Conservation (phyloP, 2,888 invertebrate species). For the Trilocha varians region DNA sequence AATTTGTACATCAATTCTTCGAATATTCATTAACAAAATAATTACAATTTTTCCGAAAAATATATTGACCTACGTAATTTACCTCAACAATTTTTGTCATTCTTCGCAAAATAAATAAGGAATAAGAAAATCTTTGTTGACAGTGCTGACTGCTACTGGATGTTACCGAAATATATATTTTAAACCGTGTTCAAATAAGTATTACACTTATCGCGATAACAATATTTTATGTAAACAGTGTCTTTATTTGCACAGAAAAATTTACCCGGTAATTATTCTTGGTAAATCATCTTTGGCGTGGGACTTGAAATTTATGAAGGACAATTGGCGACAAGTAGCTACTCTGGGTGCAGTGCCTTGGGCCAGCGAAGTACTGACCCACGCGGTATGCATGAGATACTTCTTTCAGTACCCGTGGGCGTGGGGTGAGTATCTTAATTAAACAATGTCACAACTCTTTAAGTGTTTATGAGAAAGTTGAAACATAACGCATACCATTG, state of each 20-base stretch:
- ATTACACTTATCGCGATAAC: background rate
- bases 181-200: background rate
- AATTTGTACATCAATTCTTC: too few relatives aligned
- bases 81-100: background rate
- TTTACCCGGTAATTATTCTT: conserved; percentile 57
- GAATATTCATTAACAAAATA: too few relatives aligned
- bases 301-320: conserved; percentile 46
- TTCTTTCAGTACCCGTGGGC: conserved; percentile 52
- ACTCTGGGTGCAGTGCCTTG: conserved; percentile 53
- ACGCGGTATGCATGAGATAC: conserved; percentile 40
- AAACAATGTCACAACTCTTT: too few relatives aligned
- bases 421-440: conserved; percentile 45
- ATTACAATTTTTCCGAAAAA: too few relatives aligned
- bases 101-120: background rate
- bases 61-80: background rate
- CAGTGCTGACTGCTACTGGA: background rate
- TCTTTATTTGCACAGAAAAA: conserved; percentile 33
- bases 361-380: conserved; percentile 42
- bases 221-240: background rate
- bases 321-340: conserved; percentile 43
- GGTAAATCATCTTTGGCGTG: conserved; percentile 58
- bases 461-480: too few relatives aligned
- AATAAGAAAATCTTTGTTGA: background rate
- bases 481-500: too few relatives aligned
- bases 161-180: background rate